Base-by-base conservation (phyloP, 1,140 invertebrate genomes). In the Elysia chlorotica region DNA sequence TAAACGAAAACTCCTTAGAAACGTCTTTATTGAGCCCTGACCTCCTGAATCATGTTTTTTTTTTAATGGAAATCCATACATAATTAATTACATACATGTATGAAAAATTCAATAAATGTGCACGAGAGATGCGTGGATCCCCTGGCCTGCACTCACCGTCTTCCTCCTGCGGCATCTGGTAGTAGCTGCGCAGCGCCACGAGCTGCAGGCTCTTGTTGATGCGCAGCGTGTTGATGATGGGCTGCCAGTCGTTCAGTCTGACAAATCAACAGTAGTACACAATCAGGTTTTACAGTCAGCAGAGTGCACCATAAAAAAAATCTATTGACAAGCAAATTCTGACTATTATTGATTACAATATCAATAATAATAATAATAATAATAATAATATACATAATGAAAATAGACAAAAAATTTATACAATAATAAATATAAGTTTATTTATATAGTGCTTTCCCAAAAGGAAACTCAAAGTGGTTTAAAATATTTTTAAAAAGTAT, bases 201-300 rank as follows among this genome's bases (percentile, higher is more conserved):
- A 81, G 85, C 69, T 86, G 79, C 21, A 88, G 71, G 61, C 80
- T 87, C 73, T 87, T 87, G 76, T 87, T 87, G 71, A 87, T 86
- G 48, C 81, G 75, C 2, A 87, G 38, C n/a, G 85, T 84, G 74
- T 84, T 86, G 30, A 88, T 63, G 6, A 88, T 81, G 3, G 87
- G 87, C 41, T 75, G 73, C 87, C 87, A 88, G 69, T 88, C 87
- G 74, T 78, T 83, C 1, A 71, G 37, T 30, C 69, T 71, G 59
- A 6, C 10, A 41, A 1, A 1, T 38, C 3, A 62, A 62, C 2
- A 62, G 10, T 48, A 48, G 10, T 48, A 48, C 41, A 14, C 41
- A n/a, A 10, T 48, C 41, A 48, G 41, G 41, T 10, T n/a, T 48
- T 10, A 48, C 10, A 48, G 10, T 48, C 41, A 48, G n/a, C 41